Percentiles rank a stretch among this genome's conserved stretches.
phyloP scores from a whole-genome alignment of 2,888 invertebrate species.

The Drosophila melanosoma region DNA sequence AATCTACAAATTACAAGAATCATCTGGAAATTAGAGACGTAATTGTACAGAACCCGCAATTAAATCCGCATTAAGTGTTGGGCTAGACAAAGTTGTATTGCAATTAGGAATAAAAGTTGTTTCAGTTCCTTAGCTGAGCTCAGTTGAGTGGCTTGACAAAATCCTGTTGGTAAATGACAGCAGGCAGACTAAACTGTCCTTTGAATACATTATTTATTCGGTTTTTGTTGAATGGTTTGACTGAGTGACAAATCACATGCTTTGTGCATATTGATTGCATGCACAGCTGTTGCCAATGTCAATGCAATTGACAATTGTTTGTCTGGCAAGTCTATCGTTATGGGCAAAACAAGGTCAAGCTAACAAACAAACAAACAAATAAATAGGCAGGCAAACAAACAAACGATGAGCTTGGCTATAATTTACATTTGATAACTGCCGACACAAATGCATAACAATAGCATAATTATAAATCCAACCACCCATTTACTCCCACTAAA shows the following conservation, averaged over 20 bases:
- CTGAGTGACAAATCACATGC: slow-evolving; percentile 43
- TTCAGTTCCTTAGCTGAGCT: background rate
- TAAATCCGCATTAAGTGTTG: background rate
- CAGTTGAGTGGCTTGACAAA: background rate
- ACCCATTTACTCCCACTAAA: slow-evolving; percentile 28
- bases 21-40: background rate
- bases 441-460: slow-evolving; percentile 63
- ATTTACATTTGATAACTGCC: slow-evolving; percentile 40
- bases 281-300: slow-evolving; percentile 36
- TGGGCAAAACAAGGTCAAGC: slow-evolving; percentile 34
- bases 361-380: slow-evolving; percentile 3
- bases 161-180: background rate
- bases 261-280: slow-evolving; percentile 25
- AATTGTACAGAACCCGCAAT: background rate
- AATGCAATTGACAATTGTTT: slow-evolving; percentile 40
- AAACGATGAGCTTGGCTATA: slow-evolving; percentile 24
- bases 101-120: background rate
- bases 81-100: background rate
- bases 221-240: slow-evolving; percentile 9
- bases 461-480: slow-evolving; percentile 52
- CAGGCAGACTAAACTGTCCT: background rate
- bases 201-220: background rate
- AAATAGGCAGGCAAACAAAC: background rate
- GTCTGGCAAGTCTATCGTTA: background rate
- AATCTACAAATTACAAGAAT: background rate